Base-by-base conservation (phyloP, 2,888 invertebrate species). In the Scaeva pyrastri region DNA sequence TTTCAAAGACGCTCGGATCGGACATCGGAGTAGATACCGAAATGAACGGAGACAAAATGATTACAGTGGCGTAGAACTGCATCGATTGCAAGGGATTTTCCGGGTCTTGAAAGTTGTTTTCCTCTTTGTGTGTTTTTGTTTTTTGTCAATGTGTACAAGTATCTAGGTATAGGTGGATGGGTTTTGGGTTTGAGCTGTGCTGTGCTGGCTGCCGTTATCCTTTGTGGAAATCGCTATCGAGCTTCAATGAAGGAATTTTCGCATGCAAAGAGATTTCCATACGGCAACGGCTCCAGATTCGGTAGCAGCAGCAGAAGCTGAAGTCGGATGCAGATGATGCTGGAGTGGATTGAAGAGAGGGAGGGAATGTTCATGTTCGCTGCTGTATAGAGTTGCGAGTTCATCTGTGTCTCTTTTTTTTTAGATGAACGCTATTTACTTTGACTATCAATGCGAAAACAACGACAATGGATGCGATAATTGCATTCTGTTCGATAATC, bases 371-470 rank as follows among this genome's bases (percentile, higher is more conserved):
- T 12, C 10, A 12, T 12, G 11, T 39, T 2, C 39, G 11, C n/a
- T 1, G 58, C 2, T 21, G 12, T 21, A 66, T 39, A 52, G 39
- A 76, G 66, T 60, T 64, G 75, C 55, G 76, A 77, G 81, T 76
- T 85, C 81, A 85, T 81, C 80, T 77, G 85, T 73, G 2, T 5
- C 8, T 78, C 39, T 36, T 56, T 31, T 31, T 55, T 85, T 85
- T 73, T 81, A 73, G 85, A 81, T 85, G 85, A 68, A 77, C 64
- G 85, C 81, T 85, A 85, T 85, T 85, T 85, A 85, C 85, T 85
- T 85, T 85, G 85, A 85, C 85, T 85, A 85, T 85, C 85, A 85
- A 86, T 86, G 88, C 86, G 82, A 88, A 88, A 75, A 82, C 75
- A 77, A 79, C 80, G 73, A 81, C 79, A 86, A 82, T 86, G 86